Base-by-base conservation (phyloP, 2,113 vertebrate genomes). In the Tiliqua scincoides region DNA sequence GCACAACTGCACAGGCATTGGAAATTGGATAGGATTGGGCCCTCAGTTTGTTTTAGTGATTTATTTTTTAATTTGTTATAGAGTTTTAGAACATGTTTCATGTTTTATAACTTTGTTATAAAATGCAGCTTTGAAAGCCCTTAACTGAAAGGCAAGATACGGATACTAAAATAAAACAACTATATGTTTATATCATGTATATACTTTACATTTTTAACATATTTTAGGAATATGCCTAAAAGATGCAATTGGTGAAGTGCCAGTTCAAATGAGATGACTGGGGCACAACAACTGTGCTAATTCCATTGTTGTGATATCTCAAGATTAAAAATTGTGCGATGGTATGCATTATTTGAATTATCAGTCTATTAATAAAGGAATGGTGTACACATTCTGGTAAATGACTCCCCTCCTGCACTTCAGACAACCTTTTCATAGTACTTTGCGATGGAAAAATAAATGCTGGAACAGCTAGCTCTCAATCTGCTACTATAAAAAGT, bases 321-420 rank as follows among this genome's bases (percentile, higher is more conserved):
- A 30, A 67, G 32, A 54, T 80, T 48, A 14, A 89, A 88, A 75
- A 54, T 32, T 18, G 54, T 76, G 68, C 71, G 75, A 93, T 84
- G 43, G 43, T 48, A 48, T 48, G 43, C 82, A 84, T 93, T 88
- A 86, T 94, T 93, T 92, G 89, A 91, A 91, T 80, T 79, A 93
- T 43, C 35, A 82, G 4, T 82, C 35, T 5, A 88, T 59, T 62
- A 87, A 48, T 72, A 88, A 86, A 37, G 32, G 67, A 57, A 23
- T 27, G 43, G 40, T 92, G 87, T 62, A 30, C 83, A 71, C 63
- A 91, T 91, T 89, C 68, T 85, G 75, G 40, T 83, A 67, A 59
- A 67, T 84, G 54, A 88, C 52, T 27, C 23, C 62, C 25, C 8
- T n/a, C n/a, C n/a, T n/a, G n/a, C 12, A 30, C 43, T 32, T 27